Percentiles rank a stretch among this genome's conserved stretches.
Evolutionary conservation across 2,797 vertebrate genomes (phyloP).

Genomic region (Melanotaenia trifasciata): DNA sequence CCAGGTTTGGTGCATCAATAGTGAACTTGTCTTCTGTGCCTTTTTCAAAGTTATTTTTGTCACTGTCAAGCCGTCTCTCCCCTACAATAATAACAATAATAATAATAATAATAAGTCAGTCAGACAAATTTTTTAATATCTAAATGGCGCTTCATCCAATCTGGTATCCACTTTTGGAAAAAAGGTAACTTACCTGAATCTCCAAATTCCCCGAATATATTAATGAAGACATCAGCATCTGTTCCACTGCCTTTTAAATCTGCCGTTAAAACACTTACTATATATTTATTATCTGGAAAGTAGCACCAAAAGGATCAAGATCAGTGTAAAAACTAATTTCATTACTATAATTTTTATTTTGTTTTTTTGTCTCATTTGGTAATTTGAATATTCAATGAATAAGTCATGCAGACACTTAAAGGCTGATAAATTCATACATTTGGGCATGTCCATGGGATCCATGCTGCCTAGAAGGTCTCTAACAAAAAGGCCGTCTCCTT

Average conservation of each 20-base stretch:
- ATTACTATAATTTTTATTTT: background rate
- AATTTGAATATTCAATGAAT: background rate
- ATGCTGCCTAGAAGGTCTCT: slow-evolving; percentile 91
- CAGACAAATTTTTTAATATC: background rate
- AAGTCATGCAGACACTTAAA: no score
- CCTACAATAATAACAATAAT: slow-evolving; percentile 78
- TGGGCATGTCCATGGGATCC: slow-evolving; percentile 93
- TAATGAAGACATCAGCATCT: slow-evolving; percentile 95
- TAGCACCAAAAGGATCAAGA: slow-evolving; percentile 16
- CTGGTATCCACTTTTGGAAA: background rate
- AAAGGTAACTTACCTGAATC: slow-evolving; percentile 87
- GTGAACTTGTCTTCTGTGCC: slow-evolving; percentile 95
- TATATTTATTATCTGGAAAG: slow-evolving; percentile 92
- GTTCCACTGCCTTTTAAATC: slow-evolving; percentile 93
- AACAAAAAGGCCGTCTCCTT: slow-evolving; percentile 88
- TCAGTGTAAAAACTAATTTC: background rate
- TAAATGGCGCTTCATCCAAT: background rate
- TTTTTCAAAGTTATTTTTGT: slow-evolving; percentile 96
- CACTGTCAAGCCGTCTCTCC: slow-evolving; percentile 90
- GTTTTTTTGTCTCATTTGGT: background rate
- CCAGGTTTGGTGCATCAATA: slow-evolving; percentile 91
- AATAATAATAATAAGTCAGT: no score
- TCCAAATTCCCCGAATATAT: slow-evolving; percentile 95
- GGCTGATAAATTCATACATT: slow-evolving; percentile 82
- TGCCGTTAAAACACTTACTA: slow-evolving; percentile 90